phyloP scores from a whole-genome alignment of 1,140 invertebrate genomes.

The Leptinotarsa texana region DNA sequence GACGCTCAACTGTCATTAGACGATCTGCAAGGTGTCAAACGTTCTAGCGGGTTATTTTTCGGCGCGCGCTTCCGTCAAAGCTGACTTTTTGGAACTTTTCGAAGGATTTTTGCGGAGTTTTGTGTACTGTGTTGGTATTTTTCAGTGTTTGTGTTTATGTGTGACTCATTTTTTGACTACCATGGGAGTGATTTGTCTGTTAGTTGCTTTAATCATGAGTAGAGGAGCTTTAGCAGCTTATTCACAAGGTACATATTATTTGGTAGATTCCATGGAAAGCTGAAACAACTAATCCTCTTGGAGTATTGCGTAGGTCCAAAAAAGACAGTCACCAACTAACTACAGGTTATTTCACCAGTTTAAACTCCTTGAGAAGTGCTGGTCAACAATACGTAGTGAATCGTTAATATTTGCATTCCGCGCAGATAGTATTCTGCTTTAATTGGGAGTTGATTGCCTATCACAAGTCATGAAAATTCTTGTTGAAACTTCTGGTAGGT shows the following conservation, averaged over 20 bases:
- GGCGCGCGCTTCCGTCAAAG: not conserved
- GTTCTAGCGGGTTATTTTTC: not conserved
- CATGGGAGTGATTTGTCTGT: not conserved
- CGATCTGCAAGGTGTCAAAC: slow-evolving; percentile 22
- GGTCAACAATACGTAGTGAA: too few species aligned
- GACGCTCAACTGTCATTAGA: slow-evolving; percentile 21
- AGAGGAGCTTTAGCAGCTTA: not conserved
- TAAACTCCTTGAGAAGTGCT: not conserved
- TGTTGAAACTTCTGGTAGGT: too few species aligned
- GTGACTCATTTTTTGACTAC: slow-evolving; percentile 4
- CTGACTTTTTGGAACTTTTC: not conserved
- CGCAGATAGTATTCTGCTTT: too few species aligned
- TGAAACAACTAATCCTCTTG: not conserved
- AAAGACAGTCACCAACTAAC: not conserved
- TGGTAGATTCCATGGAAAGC: not conserved
- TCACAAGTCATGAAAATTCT: too few species aligned
- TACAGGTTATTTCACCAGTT: not conserved
- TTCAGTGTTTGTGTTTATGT: slow-evolving; percentile 3
- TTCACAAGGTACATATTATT: not conserved
- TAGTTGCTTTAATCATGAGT: not conserved
- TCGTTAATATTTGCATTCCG: too few species aligned
- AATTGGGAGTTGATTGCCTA: too few species aligned
- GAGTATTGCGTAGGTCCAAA: not conserved
- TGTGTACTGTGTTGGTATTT: slow-evolving; percentile 1
- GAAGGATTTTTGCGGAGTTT: not conserved